Evolutionary conservation across 2,888 invertebrate genomes (phyloP), one percentile per base, ranked within the genome.

Genomic region (Ennomos fuscantarius): DNA sequence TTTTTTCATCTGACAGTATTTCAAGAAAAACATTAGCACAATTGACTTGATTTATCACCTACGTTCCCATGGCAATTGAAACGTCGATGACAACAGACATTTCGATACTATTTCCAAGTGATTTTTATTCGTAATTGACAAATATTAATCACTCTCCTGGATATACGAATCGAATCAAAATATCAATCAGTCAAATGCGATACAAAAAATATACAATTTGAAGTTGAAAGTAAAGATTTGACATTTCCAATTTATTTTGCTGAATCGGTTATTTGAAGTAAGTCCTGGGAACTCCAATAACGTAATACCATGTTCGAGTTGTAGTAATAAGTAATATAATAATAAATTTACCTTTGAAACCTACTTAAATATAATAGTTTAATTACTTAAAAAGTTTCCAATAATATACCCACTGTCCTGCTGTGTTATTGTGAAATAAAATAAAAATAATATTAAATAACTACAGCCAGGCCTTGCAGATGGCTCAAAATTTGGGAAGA

Each of bases 91-190:
- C 60, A 62, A 44, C 60, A 55, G 58, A 55, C 59, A 50, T 63
- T 49, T 55, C 52, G 50, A 53, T 49, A 37, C 31, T 24, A 42
- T 12, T 12, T 35, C 12, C 11, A 47, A 62, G 50, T 50, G 44
- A 60, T 37, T 53, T 58, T 58, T 39, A 58, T 45, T 51, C 46
- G 46, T 63, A 65, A 65, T 66, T 64, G 64, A 62, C 51, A 51
- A 53, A 58, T 60, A 69, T 69, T 64, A 62, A 69, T 69, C 67
- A 69, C 65, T 58, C 67, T 43, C 54, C 33, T 9, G 68, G 63
- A 63, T 47, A 32, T 34, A 39, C 31, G 36, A 37, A 13, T n/a
- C 42, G 44, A 52, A 64, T 55, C 58, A 60, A 67, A 58, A 49
- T 47, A 67, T 53, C 63, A 55, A 67, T 65, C 63, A 60, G 54